Base-by-base conservation (phyloP, 2,797 vertebrate species). In the Jordanella pulchra region DNA sequence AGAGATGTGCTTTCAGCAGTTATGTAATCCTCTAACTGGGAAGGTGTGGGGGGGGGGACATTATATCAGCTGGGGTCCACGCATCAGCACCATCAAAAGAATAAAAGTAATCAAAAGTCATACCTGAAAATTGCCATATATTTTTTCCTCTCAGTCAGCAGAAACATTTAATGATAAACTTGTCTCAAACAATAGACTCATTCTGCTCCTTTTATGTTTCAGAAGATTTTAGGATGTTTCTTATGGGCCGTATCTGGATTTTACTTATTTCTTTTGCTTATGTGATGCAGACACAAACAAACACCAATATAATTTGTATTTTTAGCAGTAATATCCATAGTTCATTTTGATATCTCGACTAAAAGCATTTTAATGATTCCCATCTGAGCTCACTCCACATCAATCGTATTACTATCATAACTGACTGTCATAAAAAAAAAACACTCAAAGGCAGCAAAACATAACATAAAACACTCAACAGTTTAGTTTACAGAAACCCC, bases 11-110 rank as follows among this genome's bases (percentile, higher is more conserved):
- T 81, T 67, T 75, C 65, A 69, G 44, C 53, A 10, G 86, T 87
- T 85, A 88, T 82, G 69, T 69, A 89, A 90, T 72, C 30, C 53
- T 75, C 54, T 80, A 70, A 81, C 60, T 82, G 67, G 68, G n/a
- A 50, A 75, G 65, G 32, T 21, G 60, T 39, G 60, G 69, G 55
- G 70, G 70, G 77, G 79, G 80, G 80, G 81, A 78, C 44, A 23
- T 55, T 50, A 4, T n/a, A 69, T 72, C 32, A 48, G 30, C 23
- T 70, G 32, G 32, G 44, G 30, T 53, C 35, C 60, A 63, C 3
- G 0, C 42, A 21, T 45, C 15, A 28, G n/a, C 42, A 21, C 15
- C 47, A 17, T 44, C 18, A 17, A 32, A 35, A 32, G 18, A 21
- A 50, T 7, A 32, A 18, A 9, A 30, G 18, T 21, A 35, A 35